Evolutionary conservation across 1,140 invertebrate genomes (phyloP).

Genomic region (Drosophila ironensis): DNA sequence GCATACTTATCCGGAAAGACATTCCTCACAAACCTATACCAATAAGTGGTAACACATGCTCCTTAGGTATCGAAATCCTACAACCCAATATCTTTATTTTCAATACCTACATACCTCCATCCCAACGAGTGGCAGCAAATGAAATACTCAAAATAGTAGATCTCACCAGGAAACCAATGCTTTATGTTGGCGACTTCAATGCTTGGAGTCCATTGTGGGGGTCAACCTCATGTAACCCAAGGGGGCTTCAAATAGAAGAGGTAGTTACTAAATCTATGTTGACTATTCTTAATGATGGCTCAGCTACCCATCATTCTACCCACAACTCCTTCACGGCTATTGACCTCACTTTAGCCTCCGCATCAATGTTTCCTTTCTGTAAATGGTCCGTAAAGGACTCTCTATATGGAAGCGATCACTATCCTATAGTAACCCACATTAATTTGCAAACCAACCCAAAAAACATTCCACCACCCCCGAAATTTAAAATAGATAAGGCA

Average conservation of each 20-base stretch:
- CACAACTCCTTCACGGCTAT: slow-evolving; percentile 21
- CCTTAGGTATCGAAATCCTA: too few relatives aligned
- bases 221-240: slow-evolving; percentile 1
- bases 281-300: slow-evolving; percentile 11
- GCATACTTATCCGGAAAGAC: too few relatives aligned
- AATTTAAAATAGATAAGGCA: slow-evolving; percentile 5
- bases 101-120: too few relatives aligned
- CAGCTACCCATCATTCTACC: slow-evolving; percentile 10
- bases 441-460: background rate
- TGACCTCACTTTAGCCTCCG: slow-evolving; percentile 5
- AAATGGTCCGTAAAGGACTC: slow-evolving; percentile 15
- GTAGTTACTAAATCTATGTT: slow-evolving; percentile 1
- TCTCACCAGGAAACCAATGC: background rate
- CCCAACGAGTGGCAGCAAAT: too few relatives aligned
- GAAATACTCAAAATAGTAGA: too few relatives aligned
- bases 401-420: slow-evolving; percentile 5
- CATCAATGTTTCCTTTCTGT: slow-evolving; percentile 11
- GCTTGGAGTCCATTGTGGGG: slow-evolving; percentile 14
- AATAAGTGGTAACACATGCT: too few relatives aligned
- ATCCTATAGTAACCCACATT: background rate
- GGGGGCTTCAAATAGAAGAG: slow-evolving; percentile 20
- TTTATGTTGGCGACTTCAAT: slow-evolving; percentile 21
- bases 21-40: too few relatives aligned
- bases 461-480: background rate
- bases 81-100: too few relatives aligned